Evolutionary conservation across 2,797 vertebrate species (phyloP), one percentile per base, ranked within the genome.

Genomic region (Rallus crepitans): DNA sequence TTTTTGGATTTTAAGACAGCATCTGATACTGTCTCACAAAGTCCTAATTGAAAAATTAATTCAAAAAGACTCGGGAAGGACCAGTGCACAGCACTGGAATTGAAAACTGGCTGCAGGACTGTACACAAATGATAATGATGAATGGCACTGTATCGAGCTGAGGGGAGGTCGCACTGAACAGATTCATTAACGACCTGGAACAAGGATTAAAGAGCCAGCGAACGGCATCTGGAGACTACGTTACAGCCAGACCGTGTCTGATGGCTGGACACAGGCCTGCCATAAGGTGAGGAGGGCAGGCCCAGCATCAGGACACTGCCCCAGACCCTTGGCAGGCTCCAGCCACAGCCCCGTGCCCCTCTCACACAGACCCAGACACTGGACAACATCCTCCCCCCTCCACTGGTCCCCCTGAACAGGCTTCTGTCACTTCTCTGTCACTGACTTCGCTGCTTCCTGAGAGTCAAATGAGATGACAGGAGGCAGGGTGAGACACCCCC

Each of bases 1-100:
- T 85, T 85, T 89, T 37, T 90, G 81, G 90, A 97, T 97, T 97
- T 97, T 87, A 96, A 86, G 93, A 96, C 90, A 95, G 77, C 92
- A 97, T 97, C 83, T 90, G 96, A 97, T 96, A 95, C 30, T 8
- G 92, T 92, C 95, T 97, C 96, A 96, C 12, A 0, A 96, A 97
- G 96, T 94, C 94, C 95, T 97, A 97, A 93, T 94, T 96, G 93
- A 95, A 95, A 96, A 96, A 94, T 97, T 98, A 98, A 98, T 98
- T 97, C 96, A 96, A 95, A 92, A 96, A 93, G 97, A 95, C 97
- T 97, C 93, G 83, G 68, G 79, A 94, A 93, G 83, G 77, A 87
- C 71, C 78, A 61, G 52, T 18, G 75, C 83, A 89, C 35, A 55
- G 68, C 61, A 28, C 53, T 65, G 83, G 57, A 90, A 89, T 33